Conservation (phyloP, 2,797 vertebrate species). For the Phoeniculus purpureus region DNA sequence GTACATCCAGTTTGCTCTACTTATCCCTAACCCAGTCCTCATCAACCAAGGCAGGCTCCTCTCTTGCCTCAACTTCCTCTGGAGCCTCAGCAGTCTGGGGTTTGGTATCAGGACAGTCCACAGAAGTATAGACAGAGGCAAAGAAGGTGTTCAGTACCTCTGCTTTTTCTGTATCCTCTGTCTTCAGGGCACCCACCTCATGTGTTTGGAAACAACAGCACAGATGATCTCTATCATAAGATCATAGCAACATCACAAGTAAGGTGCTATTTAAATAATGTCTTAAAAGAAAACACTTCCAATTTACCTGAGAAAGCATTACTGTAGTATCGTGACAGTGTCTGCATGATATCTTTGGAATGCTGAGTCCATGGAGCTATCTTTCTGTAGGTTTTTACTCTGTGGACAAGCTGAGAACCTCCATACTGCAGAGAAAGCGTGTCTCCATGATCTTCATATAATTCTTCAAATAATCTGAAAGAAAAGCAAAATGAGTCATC, state of each 20-base stretch:
- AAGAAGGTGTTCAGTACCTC: too few relatives aligned
- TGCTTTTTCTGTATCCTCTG: too few relatives aligned
- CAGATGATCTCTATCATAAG: not conserved
- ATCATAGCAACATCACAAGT: not conserved
- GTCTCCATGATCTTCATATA: constrained; percentile 98
- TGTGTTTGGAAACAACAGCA: not conserved
- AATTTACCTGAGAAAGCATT: constrained; percentile 94
- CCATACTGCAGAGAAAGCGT: constrained; percentile 96
- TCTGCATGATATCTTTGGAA: constrained; percentile 99
- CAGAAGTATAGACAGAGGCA: too few relatives aligned
- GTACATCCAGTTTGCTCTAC: too few relatives aligned
- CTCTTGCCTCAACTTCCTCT: too few relatives aligned
- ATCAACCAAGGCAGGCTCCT: too few relatives aligned
- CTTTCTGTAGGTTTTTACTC: constrained; percentile 98
- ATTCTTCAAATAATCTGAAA: constrained; percentile 93
- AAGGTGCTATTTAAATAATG: not conserved
- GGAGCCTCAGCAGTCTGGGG: too few relatives aligned
- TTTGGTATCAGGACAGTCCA: too few relatives aligned
- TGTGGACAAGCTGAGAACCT: constrained; percentile 96
- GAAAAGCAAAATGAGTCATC: not conserved
- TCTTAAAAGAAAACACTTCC: not conserved
- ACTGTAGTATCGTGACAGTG: constrained; percentile 95
- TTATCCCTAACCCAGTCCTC: too few relatives aligned
- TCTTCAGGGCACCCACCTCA: not conserved
- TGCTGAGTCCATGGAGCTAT: constrained; percentile 98